Base-by-base conservation (phyloP, 2,888 invertebrate species). In the Anthoptus insignis region DNA sequence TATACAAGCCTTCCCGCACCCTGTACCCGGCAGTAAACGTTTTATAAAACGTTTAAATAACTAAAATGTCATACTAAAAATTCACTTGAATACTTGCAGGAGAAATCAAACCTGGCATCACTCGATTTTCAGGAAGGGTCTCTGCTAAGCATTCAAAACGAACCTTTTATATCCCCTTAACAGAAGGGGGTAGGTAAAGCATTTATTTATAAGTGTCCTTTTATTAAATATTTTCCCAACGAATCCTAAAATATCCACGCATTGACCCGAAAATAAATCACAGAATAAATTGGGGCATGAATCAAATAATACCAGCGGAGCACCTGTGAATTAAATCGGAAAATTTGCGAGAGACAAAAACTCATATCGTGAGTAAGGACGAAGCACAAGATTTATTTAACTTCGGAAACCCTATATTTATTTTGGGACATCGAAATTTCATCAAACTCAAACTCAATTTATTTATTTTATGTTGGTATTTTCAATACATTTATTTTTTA, bases 291-390 rank as follows among this genome's bases (percentile, higher is more conserved):
- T 72, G 69, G 65, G 64, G 63, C 65, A 70, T 71, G 67, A 73
- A 70, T 73, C 71, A 70, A 71, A 70, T 50, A 50, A 64, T 64
- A 57, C 60, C 50, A 56, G 50, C 50, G 66, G 69, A 68, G 57
- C 73, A 74, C 74, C 70, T 69, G 72, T 71, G 73, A 72, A 73
- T 73, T 72, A 72, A 72, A 73, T 69, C 67, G 70, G 53, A 64
- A 61, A 73, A 69, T 72, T 68, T 70, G 69, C 60, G 59, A 63
- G 70, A 72, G 69, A 73, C 69, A 71, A 73, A 74, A 71, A 72
- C 70, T 71, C 71, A 72, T 72, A 71, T 73, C 74, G 49, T 22
- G 29, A 27, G 3, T 49, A 37, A 64, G 57, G 63, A 47, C 49
- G 53, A 49, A 6, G 21, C 14, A 47, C 22, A 54, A 59, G 49